Evolutionary conservation across 2,888 invertebrate species (phyloP).

Genomic region (Euzophera pinguis): DNA sequence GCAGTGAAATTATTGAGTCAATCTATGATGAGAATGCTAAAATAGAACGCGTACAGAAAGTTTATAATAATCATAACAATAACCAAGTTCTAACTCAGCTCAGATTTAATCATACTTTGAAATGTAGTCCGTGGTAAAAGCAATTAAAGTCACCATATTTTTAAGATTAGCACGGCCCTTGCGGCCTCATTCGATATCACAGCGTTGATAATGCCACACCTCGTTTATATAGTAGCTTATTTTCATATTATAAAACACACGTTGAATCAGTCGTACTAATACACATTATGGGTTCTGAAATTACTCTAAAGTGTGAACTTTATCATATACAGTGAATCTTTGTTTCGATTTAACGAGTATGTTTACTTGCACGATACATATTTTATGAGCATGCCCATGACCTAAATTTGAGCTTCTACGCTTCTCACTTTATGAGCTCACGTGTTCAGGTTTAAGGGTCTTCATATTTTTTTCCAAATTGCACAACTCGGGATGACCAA

Average conservation of each 20-base stretch:
- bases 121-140: not conserved
- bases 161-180: slow-evolving; percentile 16
- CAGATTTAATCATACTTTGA: not conserved
- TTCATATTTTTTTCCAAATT: not conserved
- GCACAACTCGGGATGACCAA: too few relatives aligned
- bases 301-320: not conserved
- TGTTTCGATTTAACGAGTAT: not conserved
- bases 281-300: not conserved
- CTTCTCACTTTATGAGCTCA: not conserved
- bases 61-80: too few relatives aligned
- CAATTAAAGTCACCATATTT: not conserved
- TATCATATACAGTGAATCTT: not conserved
- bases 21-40: too few relatives aligned
- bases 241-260: not conserved
- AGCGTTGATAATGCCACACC: slow-evolving; percentile 53
- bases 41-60: too few relatives aligned
- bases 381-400: not conserved
- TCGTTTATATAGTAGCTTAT: slow-evolving; percentile 16
- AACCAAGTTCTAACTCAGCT: too few relatives aligned
- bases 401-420: not conserved
- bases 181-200: slow-evolving; percentile 61
- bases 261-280: not conserved
- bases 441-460: not conserved
- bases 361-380: not conserved
- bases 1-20: too few relatives aligned